Evolutionary conservation across 23 tunicate genomes (phyloP).

Genomic region (Styela clava): DNA sequence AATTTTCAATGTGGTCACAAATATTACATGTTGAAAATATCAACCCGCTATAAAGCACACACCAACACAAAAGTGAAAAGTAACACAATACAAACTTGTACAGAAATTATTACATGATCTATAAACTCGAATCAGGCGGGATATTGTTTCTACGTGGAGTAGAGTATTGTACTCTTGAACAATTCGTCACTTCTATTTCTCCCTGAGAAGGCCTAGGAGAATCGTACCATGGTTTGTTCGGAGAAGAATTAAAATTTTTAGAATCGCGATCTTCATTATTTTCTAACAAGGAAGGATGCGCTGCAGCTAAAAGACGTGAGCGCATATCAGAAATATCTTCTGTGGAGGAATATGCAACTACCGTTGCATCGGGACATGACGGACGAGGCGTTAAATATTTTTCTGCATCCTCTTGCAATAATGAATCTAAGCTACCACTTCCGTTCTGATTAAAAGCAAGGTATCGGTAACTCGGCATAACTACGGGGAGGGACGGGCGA

Average conservation of each 20-base stretch:
- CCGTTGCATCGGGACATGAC: slow-evolving; percentile 16
- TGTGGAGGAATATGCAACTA: slow-evolving; percentile 12
- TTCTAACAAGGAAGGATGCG: slow-evolving; percentile 15
- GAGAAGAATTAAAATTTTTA: background rate
- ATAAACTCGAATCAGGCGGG: background rate
- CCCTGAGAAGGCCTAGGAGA: background rate
- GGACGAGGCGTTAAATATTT: slow-evolving; percentile 22
- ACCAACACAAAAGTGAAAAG: too few relatives aligned
- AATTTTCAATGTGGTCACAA: too few relatives aligned
- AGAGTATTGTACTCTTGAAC: background rate
- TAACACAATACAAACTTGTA: too few relatives aligned
- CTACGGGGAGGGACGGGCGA: background rate
- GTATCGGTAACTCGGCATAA: background rate
- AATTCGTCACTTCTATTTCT: background rate
- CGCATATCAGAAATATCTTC: slow-evolving; percentile 22
- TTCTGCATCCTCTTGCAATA: slow-evolving; percentile 15
- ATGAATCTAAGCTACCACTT: background rate
- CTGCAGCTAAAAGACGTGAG: slow-evolving; percentile 11
- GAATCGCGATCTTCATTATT: background rate
- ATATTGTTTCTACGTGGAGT: background rate
- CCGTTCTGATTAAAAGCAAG: background rate
- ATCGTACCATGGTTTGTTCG: background rate
- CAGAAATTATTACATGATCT: too few relatives aligned
- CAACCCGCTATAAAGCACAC: too few relatives aligned
- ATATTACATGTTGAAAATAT: too few relatives aligned